Evolutionary conservation across 1,140 invertebrate genomes (phyloP).

Genomic region (Trialeurodes vaporariorum): DNA sequence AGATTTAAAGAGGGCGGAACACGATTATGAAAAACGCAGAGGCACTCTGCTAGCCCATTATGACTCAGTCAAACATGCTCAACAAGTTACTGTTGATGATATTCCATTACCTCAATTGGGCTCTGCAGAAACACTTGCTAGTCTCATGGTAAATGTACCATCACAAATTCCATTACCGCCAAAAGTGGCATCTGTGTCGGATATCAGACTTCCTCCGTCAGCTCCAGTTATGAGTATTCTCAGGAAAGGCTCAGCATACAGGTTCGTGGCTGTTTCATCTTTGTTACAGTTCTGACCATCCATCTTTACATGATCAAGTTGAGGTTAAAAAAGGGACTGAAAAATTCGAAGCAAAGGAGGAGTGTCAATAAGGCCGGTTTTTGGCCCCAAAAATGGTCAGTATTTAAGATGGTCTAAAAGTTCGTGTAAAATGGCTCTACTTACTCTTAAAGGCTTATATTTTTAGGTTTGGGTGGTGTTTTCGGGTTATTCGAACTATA

Average conservation of each 20-base stretch:
- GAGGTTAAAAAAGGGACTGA: too few relatives aligned
- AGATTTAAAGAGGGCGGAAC: slow-evolving; percentile 79
- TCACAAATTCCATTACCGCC: slow-evolving; percentile 65
- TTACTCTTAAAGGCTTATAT: too few relatives aligned
- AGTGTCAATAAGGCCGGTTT: too few relatives aligned
- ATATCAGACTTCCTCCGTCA: slow-evolving; percentile 32
- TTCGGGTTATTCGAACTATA: too few relatives aligned
- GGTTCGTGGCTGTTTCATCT: slow-evolving; percentile 21
- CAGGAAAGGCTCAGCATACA: slow-evolving; percentile 56
- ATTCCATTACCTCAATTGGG: slow-evolving; percentile 69
- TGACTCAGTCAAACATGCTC: slow-evolving; percentile 88
- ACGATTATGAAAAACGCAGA: slow-evolving; percentile 84
- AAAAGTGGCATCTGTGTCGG: slow-evolving; percentile 37
- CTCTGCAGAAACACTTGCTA: slow-evolving; percentile 23
- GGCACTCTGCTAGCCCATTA: slow-evolving; percentile 80
- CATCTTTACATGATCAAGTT: too few relatives aligned
- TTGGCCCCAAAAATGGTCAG: too few relatives aligned
- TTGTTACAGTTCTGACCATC: too few relatives aligned
- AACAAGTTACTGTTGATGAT: slow-evolving; percentile 83
- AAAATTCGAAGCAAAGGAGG: too few relatives aligned
- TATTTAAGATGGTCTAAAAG: too few relatives aligned
- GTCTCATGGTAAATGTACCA: slow-evolving; percentile 43
- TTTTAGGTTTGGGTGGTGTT: too few relatives aligned
- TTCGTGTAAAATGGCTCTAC: too few relatives aligned
- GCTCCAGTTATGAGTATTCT: slow-evolving; percentile 47